Base-by-base conservation (phyloP, 1,140 invertebrate species). In the Ganaspis sp. region DNA sequence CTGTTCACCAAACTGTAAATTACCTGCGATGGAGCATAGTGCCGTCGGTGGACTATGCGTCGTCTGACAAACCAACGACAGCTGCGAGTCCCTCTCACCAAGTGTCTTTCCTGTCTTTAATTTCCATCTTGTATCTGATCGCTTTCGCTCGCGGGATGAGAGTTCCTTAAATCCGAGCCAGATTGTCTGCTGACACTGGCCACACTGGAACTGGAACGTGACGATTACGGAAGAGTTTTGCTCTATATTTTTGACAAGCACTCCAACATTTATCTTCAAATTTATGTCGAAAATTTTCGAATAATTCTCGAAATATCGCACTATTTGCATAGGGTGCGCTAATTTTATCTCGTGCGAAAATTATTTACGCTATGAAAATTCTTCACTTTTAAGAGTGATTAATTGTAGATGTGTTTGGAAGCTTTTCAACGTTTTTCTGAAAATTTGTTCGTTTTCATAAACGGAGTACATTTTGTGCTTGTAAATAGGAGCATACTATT, bases 1-100 rank as follows among this genome's bases (percentile, higher is more conserved):
- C 9, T 70, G 70, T 21, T 9, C 23, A 29, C 73, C 29, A 45
- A 15, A 64, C 58, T 29, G 70, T 83, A 83, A 82, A 82, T 83
- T 76, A 82, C 75, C 42, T 72, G 64, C 75, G 73, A 21, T 64
- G 71, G 40, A 64, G 72, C 38, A 72, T 69, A 70, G 76, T 74
- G 76, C 70, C 69, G 75, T 73, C 38, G 77, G 74, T 81, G 71
- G 49, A 71, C 70, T 80, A 81, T 73, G 71, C 53, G 9, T 6
- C 53, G 58, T 77, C 73, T 83, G 78, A 83, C 81, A 83, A 81
- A 83, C 73, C 72, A 78, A 34, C 75, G 81, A 81, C 82, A 83
- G 81, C 75, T 83, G 82, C 70, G 11, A 64, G 23, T 70, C 45
- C 45, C 19, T 37, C 58, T 72, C 69, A 73, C 71, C 73, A 34